Evolutionary conservation across 1,140 invertebrate genomes (phyloP).

Genomic region (Drosophila sulfurigaster): DNA sequence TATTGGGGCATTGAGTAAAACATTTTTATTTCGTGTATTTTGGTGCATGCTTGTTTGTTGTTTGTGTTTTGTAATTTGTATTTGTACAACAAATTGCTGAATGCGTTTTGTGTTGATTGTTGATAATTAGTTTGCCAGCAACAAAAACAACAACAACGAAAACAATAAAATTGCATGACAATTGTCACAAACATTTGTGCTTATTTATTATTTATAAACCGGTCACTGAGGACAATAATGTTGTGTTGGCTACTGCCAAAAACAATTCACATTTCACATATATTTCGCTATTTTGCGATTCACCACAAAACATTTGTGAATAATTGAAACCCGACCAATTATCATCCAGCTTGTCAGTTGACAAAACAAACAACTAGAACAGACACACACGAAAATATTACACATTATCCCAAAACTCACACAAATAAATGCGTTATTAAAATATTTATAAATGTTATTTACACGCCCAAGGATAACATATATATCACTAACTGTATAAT

Average conservation of each 20-base stretch:
- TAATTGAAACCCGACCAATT: conserved; percentile 71
- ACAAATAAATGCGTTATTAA: conserved; percentile 55
- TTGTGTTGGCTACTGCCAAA: conserved; percentile 10
- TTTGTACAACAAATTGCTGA: conserved; percentile 28
- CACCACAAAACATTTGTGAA: conserved; percentile 68
- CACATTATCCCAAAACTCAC: conserved; percentile 26
- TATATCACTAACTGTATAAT: conserved; percentile 10
- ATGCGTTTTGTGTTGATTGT: conserved; percentile 48
- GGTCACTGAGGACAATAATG: conserved; percentile 53
- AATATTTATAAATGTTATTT: conserved; percentile 69
- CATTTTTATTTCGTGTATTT: conserved; percentile 10
- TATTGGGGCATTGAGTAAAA: conserved; percentile 6
- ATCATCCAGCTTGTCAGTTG: conserved; percentile 49
- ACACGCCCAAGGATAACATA: conserved; percentile 16
- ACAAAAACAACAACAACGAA: conserved; percentile 10
- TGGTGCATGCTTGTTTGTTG: background rate
- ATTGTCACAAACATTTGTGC: conserved; percentile 57
- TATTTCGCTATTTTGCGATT: conserved; percentile 49
- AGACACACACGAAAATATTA: conserved; percentile 32
- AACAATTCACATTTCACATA: conserved; percentile 43
- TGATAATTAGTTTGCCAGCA: conserved; percentile 61
- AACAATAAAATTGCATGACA: conserved; percentile 28
- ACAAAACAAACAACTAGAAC: conserved; percentile 51
- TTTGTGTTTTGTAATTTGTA: conserved; percentile 10
- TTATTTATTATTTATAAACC: conserved; percentile 61